Conservation (phyloP, 2,797 vertebrate genomes). For the Lindbergichthys nudifrons region DNA sequence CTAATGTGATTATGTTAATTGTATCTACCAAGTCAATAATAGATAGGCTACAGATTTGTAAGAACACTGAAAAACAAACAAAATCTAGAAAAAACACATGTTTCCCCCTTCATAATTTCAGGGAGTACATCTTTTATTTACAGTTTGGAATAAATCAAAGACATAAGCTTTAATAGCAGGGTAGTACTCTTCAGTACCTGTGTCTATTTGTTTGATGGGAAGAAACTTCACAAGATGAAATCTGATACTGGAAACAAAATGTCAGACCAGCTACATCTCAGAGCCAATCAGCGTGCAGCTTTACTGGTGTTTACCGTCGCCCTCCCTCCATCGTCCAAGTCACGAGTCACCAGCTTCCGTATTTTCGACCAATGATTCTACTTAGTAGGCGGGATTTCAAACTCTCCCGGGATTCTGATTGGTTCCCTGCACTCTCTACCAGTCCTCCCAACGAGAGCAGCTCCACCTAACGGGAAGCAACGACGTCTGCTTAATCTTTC, state of each 20-base stretch:
- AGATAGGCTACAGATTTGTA: no score
- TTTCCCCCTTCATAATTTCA: no score
- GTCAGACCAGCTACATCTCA: slow-evolving; percentile 64
- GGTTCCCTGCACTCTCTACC: slow-evolving; percentile 24
- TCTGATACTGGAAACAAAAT: slow-evolving; percentile 81
- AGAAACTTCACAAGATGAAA: slow-evolving; percentile 75
- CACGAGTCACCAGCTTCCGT: slow-evolving; percentile 54
- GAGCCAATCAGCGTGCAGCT: slow-evolving; percentile 66
- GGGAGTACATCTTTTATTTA: no score
- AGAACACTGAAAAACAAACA: no score
- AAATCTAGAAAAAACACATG: no score
- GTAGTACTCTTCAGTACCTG: background rate
- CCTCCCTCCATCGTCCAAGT: slow-evolving; percentile 29
- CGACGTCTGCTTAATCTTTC: slow-evolving; percentile 64
- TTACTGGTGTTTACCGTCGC: slow-evolving; percentile 59
- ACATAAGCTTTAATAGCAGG: no score
- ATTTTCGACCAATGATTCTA: slow-evolving; percentile 54
- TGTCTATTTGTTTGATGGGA: slow-evolving; percentile 20
- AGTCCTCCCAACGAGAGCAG: slow-evolving; percentile 14
- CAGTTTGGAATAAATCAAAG: no score
- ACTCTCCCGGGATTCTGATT: slow-evolving; percentile 50
- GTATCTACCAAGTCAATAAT: no score
- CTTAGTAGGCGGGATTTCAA: slow-evolving; percentile 40
- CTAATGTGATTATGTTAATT: no score
- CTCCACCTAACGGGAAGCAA: slow-evolving; percentile 75